A percentile compares a stretch with the other conserved stretches of the same genome.
These are phyloP conservation scores for Apodemus sylvaticus DNA, from an alignment of 2,113 vertebrate species.

Conservation along the genomic window DNA sequence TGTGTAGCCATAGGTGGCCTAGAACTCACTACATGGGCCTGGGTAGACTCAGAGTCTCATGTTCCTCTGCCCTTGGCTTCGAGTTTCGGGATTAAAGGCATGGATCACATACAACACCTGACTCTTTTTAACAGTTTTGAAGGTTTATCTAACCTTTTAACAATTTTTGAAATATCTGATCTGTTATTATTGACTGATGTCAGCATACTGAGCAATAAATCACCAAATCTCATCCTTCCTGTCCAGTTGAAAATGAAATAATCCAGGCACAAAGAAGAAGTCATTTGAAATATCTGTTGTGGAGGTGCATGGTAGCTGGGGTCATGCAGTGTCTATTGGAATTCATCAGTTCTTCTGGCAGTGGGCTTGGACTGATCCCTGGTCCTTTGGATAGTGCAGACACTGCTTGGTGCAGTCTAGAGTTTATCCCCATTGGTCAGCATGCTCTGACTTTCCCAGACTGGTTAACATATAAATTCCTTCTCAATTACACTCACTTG, in stretches of 20 bases:
- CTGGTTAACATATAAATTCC: background rate
- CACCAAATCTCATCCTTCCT: background rate
- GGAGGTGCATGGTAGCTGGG: rapidly evolving
- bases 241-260: background rate
- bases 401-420: too few species aligned
- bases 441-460: background rate
- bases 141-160: background rate
- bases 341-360: too few species aligned
- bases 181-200: background rate
- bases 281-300: background rate
- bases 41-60: background rate
- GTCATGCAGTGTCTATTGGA: rapidly evolving
- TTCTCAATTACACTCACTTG: background rate
- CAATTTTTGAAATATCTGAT: background rate
- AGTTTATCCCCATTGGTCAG: rapidly evolving
- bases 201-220: background rate
- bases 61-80: background rate
- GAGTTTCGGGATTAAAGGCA: background rate
- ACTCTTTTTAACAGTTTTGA: background rate
- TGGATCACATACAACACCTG: background rate
- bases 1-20: background rate
- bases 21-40: too few species aligned
- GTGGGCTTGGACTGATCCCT: rapidly evolving
- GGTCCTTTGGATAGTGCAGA: too few species aligned
- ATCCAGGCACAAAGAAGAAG: background rate